phyloP scores from a whole-genome alignment of 2,113 vertebrate genomes.

The Platysternon megacephalum region DNA sequence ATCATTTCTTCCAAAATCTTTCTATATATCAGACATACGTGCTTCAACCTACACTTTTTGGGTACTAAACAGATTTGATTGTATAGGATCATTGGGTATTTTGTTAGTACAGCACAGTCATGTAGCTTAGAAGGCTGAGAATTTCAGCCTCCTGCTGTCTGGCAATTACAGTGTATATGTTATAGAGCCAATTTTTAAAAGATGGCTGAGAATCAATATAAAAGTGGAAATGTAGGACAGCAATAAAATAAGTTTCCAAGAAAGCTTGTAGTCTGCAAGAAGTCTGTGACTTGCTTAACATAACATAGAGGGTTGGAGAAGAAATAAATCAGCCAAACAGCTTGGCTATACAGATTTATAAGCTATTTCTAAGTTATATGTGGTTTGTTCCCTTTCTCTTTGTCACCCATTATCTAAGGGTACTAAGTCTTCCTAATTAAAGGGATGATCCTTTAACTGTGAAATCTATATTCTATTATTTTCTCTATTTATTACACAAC shows the following conservation, averaged over 20 bases:
- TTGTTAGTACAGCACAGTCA: background rate
- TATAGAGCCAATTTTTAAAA: background rate
- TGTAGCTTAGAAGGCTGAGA: background rate
- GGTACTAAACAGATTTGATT: background rate
- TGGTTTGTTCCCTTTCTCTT: slow-evolving; percentile 41
- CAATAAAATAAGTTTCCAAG: slow-evolving; percentile 11
- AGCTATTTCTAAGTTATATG: slow-evolving; percentile 26
- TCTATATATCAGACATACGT: background rate
- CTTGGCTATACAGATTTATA: slow-evolving; percentile 48
- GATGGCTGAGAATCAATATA: background rate
- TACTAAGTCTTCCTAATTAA: slow-evolving; percentile 66
- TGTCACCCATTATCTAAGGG: slow-evolving; percentile 29
- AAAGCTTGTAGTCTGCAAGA: slow-evolving; percentile 14
- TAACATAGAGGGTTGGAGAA: background rate
- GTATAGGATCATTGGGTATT: background rate
- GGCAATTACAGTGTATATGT: background rate
- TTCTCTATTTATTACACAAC: slow-evolving; percentile 58
- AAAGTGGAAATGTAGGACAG: background rate
- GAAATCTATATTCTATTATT: slow-evolving; percentile 72
- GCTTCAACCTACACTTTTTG: background rate
- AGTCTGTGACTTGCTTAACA: slow-evolving; percentile 17
- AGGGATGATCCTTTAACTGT: slow-evolving; percentile 57
- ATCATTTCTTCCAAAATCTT: background rate
- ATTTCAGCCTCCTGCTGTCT: background rate
- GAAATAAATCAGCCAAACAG: slow-evolving; percentile 62